Conservation (phyloP, 2,888 invertebrate species). For the Acronicta aceris region DNA sequence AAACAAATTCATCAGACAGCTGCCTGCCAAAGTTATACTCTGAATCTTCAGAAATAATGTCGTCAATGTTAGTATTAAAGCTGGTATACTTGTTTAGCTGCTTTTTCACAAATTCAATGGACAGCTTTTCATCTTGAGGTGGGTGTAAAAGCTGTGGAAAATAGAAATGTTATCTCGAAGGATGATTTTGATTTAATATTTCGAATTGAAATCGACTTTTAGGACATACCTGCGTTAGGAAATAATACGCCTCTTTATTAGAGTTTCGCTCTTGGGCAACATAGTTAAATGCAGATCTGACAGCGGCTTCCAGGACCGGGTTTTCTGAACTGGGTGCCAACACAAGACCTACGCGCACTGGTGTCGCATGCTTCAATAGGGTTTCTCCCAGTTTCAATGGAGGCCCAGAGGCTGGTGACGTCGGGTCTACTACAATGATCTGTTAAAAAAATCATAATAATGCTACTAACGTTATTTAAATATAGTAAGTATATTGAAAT, state of each 20-base stretch:
- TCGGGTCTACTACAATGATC: slow-evolving; percentile 96
- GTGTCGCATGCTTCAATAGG: slow-evolving; percentile 96
- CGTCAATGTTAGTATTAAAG: slow-evolving; percentile 90
- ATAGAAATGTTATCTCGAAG: background rate
- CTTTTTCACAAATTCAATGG: slow-evolving; percentile 91
- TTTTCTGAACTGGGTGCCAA: slow-evolving; percentile 90
- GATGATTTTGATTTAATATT: background rate
- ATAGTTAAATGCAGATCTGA: slow-evolving; percentile 97
- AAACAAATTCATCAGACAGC: slow-evolving; percentile 93
- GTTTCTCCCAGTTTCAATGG: slow-evolving; percentile 96
- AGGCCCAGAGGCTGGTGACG: slow-evolving; percentile 91
- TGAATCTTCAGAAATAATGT: slow-evolving; percentile 95
- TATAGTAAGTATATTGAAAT: no score
- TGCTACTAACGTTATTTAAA: no score
- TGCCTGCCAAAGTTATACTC: slow-evolving; percentile 97
- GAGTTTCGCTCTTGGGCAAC: slow-evolving; percentile 93
- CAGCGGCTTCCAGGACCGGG: slow-evolving; percentile 94
- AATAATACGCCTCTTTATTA: slow-evolving; percentile 93
- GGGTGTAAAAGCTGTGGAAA: slow-evolving; percentile 73
- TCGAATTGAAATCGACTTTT: background rate
- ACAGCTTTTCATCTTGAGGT: slow-evolving; percentile 79
- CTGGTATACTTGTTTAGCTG: slow-evolving; percentile 89
- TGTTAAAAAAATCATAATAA: slow-evolving; percentile 63
- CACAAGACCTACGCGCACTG: slow-evolving; percentile 96
- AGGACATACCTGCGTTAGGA: slow-evolving; percentile 93